phyloP scores from a whole-genome alignment of 2,113 vertebrate genomes.

The Leptosomus discolor region DNA sequence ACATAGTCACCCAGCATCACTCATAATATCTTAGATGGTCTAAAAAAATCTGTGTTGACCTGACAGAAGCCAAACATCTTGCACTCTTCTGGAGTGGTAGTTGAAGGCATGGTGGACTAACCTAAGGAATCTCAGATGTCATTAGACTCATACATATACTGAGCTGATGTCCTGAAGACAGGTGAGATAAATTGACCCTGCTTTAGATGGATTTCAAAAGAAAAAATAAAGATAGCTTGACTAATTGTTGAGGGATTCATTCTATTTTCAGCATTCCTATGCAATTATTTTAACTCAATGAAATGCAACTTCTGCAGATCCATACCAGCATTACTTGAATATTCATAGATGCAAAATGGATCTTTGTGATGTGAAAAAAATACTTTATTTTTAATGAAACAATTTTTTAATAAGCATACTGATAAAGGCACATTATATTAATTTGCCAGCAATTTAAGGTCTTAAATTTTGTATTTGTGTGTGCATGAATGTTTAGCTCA shows the following conservation, averaged over 20 bases:
- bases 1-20: not conserved
- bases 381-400: not conserved
- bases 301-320: not conserved
- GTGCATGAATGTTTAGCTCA: not conserved
- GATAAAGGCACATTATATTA: not conserved
- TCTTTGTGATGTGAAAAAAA: not conserved
- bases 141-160: not conserved
- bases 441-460: not conserved
- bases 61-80: not conserved
- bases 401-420: not conserved
- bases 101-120: not conserved
- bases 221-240: not conserved
- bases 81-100: not conserved
- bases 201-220: accelerated
- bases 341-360: not conserved
- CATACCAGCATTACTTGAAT: not conserved
- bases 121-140: not conserved
- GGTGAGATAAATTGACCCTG: not conserved
- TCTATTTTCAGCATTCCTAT: not conserved
- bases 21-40: not conserved
- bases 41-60: not conserved
- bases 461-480: not conserved
- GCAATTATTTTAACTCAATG: not conserved
- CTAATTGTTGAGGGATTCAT: not conserved
- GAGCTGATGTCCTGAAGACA: not conserved